Percentiles rank a stretch among this genome's conserved stretches.
Evolutionary conservation across 2,888 invertebrate species (phyloP).

Genomic region (Slavum lentiscoides): DNA sequence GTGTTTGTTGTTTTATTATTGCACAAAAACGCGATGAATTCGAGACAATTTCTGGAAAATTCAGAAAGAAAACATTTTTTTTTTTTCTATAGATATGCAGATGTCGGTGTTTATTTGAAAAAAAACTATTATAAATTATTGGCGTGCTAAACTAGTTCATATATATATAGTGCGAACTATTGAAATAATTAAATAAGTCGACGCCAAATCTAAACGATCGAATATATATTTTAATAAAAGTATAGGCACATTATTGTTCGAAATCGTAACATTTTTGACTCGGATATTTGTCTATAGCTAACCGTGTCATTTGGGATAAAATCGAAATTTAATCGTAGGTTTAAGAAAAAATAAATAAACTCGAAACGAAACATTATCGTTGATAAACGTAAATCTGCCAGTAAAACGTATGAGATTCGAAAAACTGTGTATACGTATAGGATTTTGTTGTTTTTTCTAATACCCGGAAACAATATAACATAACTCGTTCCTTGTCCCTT

Average conservation of each 20-base stretch:
- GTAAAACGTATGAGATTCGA: too few relatives aligned
- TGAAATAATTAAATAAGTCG: too few relatives aligned
- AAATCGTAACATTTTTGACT: background rate
- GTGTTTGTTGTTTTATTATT: background rate
- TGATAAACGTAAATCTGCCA: too few relatives aligned
- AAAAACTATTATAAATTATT: background rate
- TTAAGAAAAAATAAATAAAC: background rate
- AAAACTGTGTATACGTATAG: too few relatives aligned
- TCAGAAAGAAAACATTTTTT: slow-evolving; percentile 3
- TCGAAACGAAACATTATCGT: background rate
- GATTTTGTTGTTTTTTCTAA: too few relatives aligned
- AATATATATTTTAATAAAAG: too few relatives aligned
- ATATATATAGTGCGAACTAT: background rate
- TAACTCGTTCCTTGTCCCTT: background rate
- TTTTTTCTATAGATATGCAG: too few relatives aligned
- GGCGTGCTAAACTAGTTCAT: too few relatives aligned
- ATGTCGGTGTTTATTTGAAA: background rate
- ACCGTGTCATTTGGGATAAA: background rate
- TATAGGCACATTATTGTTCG: background rate
- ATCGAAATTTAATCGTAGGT: background rate
- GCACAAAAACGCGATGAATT: background rate
- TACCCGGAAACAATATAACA: background rate
- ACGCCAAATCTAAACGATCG: too few relatives aligned
- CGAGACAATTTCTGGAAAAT: slow-evolving; percentile 9
- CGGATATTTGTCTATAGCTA: background rate